Base-by-base conservation (phyloP, 2,888 invertebrate species). In the Lochmaea crataegi region DNA sequence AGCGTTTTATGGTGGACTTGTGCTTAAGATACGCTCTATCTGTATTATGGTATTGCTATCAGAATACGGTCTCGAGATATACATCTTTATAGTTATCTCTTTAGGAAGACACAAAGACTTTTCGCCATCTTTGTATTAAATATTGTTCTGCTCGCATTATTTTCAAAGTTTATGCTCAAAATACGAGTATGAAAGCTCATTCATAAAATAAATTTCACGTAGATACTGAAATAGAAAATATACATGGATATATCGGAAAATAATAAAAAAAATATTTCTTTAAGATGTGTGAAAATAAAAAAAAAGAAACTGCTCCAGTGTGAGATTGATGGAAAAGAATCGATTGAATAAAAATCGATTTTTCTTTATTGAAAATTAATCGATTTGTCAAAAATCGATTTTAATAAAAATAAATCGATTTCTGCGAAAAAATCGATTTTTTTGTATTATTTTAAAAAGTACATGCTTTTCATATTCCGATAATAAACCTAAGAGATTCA, bases 1-100 rank as follows among this genome's bases (percentile, higher is more conserved):
- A 70, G 42, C 41, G 56, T 64, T 70, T 57, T 69, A 63, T 45
- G 38, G 61, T 42, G 61, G 61, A 63, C 61, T 38, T 63, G 61
- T 26, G 26, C 32, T 61, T 48, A 64, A 70, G 70, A 42, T 70
- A 70, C 64, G 70, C 61, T 70, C 70, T 70, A 70, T 70, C 70
- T 70, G 26, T 65, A 56, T 32, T 70, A 53, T 53, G 64, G 45
- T 70, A 65, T 70, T 70, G 64, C 53, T 64, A 57, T 58, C 57
- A 51, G 26, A 51, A 51, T 65, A 65, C 65, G 65, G 51, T 65
- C 38, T 53, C 38, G 53, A 51, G 65, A 65, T 65, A 53, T 51
- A 51, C 65, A 65, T 65, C 65, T 65, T 65, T 51, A 65, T 65
- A 65, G 65, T 65, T 65, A 65, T 63, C 61, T 63, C 61, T 63